Conservation (phyloP, 2,888 invertebrate genomes). For the Caenorhabditis macrosperma region DNA sequence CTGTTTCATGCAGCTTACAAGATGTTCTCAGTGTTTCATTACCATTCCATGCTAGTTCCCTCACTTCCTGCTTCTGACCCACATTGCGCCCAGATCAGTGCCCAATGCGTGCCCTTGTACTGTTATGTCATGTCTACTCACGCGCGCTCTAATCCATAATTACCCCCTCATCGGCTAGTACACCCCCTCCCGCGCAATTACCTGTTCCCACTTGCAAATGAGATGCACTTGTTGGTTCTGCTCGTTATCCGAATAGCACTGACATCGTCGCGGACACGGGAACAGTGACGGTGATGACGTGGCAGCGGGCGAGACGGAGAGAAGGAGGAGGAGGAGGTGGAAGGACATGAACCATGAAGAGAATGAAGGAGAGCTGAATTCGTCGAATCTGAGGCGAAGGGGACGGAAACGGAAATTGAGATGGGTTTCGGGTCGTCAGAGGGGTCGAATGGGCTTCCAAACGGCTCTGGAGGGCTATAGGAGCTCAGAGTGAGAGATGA, state of each 20-base stretch:
- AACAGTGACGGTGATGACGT: conserved; percentile 28
- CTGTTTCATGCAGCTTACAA: no score
- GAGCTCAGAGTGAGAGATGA: no score
- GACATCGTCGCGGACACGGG: conserved; percentile 69
- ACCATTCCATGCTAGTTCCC: not conserved
- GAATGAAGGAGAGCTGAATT: no score
- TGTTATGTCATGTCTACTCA: conserved; percentile 20
- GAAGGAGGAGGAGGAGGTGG: conserved; percentile 11
- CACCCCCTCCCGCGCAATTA: conserved; percentile 24
- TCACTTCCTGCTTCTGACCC: no score
- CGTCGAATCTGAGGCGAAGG: not conserved
- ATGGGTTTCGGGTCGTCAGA: no score
- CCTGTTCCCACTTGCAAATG: conserved; percentile 76
- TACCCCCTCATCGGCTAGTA: not conserved
- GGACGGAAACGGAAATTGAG: not conserved
- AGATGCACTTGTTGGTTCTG: conserved; percentile 68
- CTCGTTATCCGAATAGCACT: conserved; percentile 71
- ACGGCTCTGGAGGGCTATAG: no score
- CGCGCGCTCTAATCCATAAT: conserved; percentile 31
- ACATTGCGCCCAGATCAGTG: no score
- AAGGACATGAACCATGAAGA: conserved; percentile 44
- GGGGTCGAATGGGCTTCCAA: no score
- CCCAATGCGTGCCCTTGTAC: conserved; percentile 12
- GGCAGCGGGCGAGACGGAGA: not conserved
- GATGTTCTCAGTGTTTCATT: no score